These are phyloP conservation scores for Oeneis ivallda DNA, from an alignment of 2,888 invertebrate species.

Conservation along the genomic window DNA sequence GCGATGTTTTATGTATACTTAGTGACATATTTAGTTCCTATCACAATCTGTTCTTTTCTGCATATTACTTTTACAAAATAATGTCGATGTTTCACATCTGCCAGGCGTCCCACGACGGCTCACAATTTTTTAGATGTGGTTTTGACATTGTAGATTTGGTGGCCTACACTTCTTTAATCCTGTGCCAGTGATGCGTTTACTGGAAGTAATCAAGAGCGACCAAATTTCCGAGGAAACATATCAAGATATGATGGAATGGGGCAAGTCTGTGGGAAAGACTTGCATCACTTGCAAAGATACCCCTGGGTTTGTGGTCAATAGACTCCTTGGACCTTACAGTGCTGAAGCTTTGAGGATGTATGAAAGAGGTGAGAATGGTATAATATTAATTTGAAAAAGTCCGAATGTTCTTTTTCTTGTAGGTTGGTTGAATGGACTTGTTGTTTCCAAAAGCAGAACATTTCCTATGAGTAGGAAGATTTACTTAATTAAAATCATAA, in stretches of 20 bases:
- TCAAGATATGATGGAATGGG: constrained; percentile 87
- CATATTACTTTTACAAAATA: too few relatives aligned
- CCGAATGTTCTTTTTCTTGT: too few relatives aligned
- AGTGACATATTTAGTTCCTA: too few relatives aligned
- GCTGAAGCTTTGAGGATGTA: constrained; percentile 90
- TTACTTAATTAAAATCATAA: too few relatives aligned
- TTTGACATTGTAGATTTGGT: constrained; percentile 82
- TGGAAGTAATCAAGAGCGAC: constrained; percentile 90
- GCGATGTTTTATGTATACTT: too few relatives aligned
- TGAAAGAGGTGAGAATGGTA: constrained; percentile 84
- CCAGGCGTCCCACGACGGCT: too few relatives aligned
- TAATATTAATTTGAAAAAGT: neutral
- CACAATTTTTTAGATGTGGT: neutral
- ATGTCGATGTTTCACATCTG: too few relatives aligned
- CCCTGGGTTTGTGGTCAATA: constrained; percentile 95
- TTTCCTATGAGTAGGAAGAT: too few relatives aligned
- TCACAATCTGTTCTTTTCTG: too few relatives aligned
- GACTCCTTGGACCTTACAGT: constrained; percentile 91
- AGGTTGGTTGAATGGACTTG: too few relatives aligned
- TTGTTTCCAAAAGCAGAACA: too few relatives aligned
- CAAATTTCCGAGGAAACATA: constrained; percentile 91
- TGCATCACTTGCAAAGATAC: constrained; percentile 95
- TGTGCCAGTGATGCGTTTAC: constrained; percentile 93
- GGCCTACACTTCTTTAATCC: constrained; percentile 97
- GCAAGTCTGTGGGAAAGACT: constrained; percentile 90